Base-by-base conservation (phyloP, 1,140 invertebrate species). In the Chrysopa pallens region DNA sequence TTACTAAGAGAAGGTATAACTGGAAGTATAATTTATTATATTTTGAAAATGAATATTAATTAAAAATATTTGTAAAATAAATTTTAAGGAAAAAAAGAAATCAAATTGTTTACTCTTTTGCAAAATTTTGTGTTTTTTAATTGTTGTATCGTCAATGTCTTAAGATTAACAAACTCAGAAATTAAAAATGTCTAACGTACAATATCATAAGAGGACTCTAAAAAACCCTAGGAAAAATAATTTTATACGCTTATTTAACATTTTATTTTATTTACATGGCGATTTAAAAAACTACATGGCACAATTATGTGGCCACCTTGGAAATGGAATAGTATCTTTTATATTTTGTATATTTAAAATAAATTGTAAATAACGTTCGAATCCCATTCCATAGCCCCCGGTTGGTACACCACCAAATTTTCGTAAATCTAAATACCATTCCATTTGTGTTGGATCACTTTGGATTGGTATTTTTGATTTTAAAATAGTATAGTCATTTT, bases 321-420 rank as follows among this genome's bases (percentile, higher is more conserved):
- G 92, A 68, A 95, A 98, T n/a, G 91, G 83, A 54, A 93, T 74
- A 7, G 83, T 80, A 58, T 98, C 93, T 66, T 86, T 89, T 46
- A 97, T 94, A 60, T 92, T 96, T 23, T 64, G 55, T 35, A 90
- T 73, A 35, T 76, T 74, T 38, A 90, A 72, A 4, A 95, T 39
- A 36, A 78, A 71, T 64, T 93, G 88, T 39, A 98, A 58, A 51
- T 84, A 78, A 58, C 94, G 73, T 60, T 98, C 95, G 56, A 98
- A 84, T 8, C 94, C 95, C 54, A 98, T 68, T 39, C 94, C 94
- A 70, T 90, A 98, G 0, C 94, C 94, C 13, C 80, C 90, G 31
- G 89, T 91, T 1, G 87, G 76, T 38, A 85, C 74, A 49, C 81
- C 78, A 4, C 93, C 94, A 67, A 75, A 91, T 65, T 80, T 81